These are phyloP conservation scores for Eucera pruinosa DNA, from an alignment of 2,888 invertebrate genomes.

Conservation along the genomic window DNA sequence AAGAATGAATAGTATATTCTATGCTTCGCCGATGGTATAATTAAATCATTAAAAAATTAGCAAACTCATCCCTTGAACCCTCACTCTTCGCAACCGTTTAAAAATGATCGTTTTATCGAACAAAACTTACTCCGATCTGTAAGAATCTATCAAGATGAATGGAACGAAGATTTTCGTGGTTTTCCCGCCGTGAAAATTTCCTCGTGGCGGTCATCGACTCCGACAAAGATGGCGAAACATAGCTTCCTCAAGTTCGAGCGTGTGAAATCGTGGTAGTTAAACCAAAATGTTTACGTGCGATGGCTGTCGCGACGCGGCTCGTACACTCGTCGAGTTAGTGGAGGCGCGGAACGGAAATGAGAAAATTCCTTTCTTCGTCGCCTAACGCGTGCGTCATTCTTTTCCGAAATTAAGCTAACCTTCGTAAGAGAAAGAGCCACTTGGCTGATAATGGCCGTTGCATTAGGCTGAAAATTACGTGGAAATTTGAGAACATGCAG, in stretches of 20 bases:
- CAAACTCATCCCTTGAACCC: too few species aligned
- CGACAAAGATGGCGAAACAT: neutral
- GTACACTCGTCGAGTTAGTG: conserved; percentile 58
- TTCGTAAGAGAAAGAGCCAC: conserved; percentile 1
- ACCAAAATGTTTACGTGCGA: conserved; percentile 64
- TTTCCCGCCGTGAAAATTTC: conserved; percentile 46
- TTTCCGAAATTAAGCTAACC: conserved; percentile 50
- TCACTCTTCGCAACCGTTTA: too few species aligned
- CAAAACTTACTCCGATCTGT: neutral
- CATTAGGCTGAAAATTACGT: neutral
- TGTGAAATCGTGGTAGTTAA: conserved; percentile 62
- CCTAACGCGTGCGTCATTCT: conserved; percentile 34
- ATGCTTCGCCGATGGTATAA: too few species aligned
- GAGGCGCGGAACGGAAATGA: conserved; percentile 54
- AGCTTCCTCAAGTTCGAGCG: conserved; percentile 49
- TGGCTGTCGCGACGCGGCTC: conserved; percentile 45
- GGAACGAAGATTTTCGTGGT: neutral
- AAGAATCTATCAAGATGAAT: neutral
- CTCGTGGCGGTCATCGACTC: conserved; percentile 55
- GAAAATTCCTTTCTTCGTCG: conserved; percentile 66
- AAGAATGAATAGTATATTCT: too few species aligned
- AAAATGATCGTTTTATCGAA: too few species aligned
- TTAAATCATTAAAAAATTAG: too few species aligned
- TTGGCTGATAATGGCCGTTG: neutral
- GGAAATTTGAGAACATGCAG: neutral